phyloP scores from a whole-genome alignment of 2,113 vertebrate species.

The Semnornis frantzii region DNA sequence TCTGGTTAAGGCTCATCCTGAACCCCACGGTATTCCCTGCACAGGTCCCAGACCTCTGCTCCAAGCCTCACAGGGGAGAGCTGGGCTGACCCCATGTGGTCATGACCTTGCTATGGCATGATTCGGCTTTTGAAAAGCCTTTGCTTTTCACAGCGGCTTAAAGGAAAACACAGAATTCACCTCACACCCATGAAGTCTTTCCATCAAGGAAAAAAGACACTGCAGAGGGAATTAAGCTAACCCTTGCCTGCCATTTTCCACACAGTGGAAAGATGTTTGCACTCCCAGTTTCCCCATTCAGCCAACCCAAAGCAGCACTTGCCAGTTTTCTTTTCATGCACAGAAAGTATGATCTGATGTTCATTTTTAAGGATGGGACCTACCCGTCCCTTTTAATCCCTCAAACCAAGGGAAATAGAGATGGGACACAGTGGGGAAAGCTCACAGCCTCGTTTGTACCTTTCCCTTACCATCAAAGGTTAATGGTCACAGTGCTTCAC shows the following conservation, averaged over 20 bases:
- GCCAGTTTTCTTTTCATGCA: fast-evolving
- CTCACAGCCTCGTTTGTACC: neutral
- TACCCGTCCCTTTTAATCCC: neutral
- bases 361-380: neutral
- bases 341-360: fast-evolving
- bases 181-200: neutral
- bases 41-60: neutral
- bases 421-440: neutral
- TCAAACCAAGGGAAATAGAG: neutral
- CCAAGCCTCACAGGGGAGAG: neutral
- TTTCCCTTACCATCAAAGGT: neutral
- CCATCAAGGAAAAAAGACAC: neutral
- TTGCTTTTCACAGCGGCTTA: fast-evolving
- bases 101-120: fast-evolving
- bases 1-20: neutral
- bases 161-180: neutral
- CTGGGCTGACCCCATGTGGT: slow-evolving; percentile 44
- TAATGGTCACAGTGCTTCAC: neutral
- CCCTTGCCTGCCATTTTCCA: neutral
- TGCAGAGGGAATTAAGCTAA: fast-evolving
- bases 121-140: neutral
- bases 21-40: fast-evolving
- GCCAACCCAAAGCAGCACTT: neutral
- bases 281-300: neutral
- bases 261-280: fast-evolving